Base-by-base conservation (phyloP, 2,888 invertebrate species). In the Azorinus chamasolen region DNA sequence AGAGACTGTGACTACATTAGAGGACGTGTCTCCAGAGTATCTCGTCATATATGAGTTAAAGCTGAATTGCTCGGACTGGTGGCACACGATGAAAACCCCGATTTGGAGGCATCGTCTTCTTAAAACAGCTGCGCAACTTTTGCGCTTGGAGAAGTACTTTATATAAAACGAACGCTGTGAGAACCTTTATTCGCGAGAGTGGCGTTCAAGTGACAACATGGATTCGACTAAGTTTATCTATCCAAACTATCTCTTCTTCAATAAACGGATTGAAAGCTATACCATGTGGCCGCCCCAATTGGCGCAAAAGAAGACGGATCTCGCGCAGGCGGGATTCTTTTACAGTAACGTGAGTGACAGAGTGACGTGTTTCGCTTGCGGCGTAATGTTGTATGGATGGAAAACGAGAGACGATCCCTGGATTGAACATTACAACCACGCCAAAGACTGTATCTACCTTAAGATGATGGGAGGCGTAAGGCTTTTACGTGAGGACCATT, bases 281-380 rank as follows among this genome's bases (percentile, higher is more conserved):
- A 27, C 16, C 3, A 22, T 27, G 24, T 53, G 25, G 27, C 27
- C 53, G 32, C 53, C 53, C 10, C 53, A 53, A 16, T 8, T 53
- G 53, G 18, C 27, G 2, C 25, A 53, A 53, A 22, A 25, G 27
- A 27, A 53, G 16, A 14, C 24, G n/a, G 16, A 16, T 3, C 27
- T 27, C 27, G 53, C 25, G 6, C 24, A 53, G n/a, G 48, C 59
- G 22, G 59, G 59, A 45, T 20, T 45, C 6, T 51, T 24, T 51
- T 51, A 51, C 51, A 24, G 16, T 8, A 51, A 51, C 24, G 27
- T n/a, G 6, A 16, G 14, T 16, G 51, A 51, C 20, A 24, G 18
- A 59, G 59, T 59, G 25, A 45, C 24, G 10, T 59, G 46, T 59
- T 59, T 59, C 24, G 45, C 24, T 2, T 46, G 59, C 22, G 59